These are phyloP conservation scores for Alsophila aescularia DNA, from an alignment of 2,888 invertebrate species.

Conservation along the genomic window DNA sequence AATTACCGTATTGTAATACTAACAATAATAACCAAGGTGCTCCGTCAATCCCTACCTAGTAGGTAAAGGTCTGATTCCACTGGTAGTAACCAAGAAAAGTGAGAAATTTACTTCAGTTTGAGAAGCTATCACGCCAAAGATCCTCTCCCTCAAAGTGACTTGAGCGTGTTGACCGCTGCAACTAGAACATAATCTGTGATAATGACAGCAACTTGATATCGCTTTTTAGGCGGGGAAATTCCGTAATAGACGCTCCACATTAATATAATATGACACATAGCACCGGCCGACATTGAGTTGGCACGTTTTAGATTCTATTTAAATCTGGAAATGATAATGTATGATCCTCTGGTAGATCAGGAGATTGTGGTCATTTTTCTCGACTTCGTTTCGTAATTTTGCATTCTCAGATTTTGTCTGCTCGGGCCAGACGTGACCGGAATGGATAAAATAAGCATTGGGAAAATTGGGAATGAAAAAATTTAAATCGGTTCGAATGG, in stretches of 20 bases:
- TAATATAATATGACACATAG: conserved; percentile 61
- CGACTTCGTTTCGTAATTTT: conserved; percentile 4
- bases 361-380: conserved; percentile 18
- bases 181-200: too few species aligned
- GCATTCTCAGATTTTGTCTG: conserved; percentile 14
- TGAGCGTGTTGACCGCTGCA: conserved; percentile 1
- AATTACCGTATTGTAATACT: too few species aligned
- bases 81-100: too few species aligned
- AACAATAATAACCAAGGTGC: too few species aligned
- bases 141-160: too few species aligned
- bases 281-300: conserved; percentile 50
- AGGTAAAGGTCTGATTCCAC: too few species aligned
- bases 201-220: conserved; percentile 29
- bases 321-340: conserved; percentile 74
- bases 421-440: conserved; percentile 15
- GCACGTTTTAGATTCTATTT: conserved; percentile 80
- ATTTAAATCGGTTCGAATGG: background rate
- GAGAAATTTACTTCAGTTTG: too few species aligned
- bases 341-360: conserved; percentile 37
- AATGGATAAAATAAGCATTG: conserved; percentile 21
- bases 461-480: background rate
- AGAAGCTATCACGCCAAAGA: too few species aligned
- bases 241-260: conserved; percentile 45
- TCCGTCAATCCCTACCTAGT: too few species aligned
- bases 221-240: conserved; percentile 24